These are phyloP conservation scores for Temnothorax curvispinosus DNA, from an alignment of 1,140 invertebrate species.

Conservation along the genomic window DNA sequence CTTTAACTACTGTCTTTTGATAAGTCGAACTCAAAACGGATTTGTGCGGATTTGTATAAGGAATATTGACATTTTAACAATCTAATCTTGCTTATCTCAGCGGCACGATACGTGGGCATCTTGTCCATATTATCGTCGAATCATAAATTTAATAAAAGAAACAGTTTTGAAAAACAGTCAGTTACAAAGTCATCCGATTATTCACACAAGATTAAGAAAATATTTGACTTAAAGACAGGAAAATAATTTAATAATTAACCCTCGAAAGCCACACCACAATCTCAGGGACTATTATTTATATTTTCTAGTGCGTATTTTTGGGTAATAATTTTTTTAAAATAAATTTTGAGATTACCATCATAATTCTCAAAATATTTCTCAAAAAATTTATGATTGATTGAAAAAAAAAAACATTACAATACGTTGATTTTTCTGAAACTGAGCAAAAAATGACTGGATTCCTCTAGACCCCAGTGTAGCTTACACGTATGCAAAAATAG, in stretches of 20 bases:
- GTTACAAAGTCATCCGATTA: not conserved
- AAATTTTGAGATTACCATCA: no score
- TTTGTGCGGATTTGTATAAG: not conserved
- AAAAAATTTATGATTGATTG: no score
- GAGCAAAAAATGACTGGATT: no score
- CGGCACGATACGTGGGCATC: not conserved
- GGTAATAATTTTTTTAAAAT: no score
- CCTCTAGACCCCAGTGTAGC: no score
- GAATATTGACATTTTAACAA: not conserved
- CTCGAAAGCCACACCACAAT: no score
- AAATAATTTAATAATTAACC: not conserved
- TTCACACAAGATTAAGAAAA: not conserved
- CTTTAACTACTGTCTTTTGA: not conserved
- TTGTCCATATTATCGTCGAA: not conserved
- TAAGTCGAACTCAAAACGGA: not conserved
- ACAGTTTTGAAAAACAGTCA: not conserved
- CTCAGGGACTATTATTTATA: no score
- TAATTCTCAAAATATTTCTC: no score
- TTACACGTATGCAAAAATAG: no score
- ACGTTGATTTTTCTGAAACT: no score
- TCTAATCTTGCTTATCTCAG: slow-evolving; percentile 27
- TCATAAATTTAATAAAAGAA: not conserved
- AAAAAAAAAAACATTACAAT: no score
- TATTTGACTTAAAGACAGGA: not conserved
- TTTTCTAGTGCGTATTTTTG: no score